Conservation (phyloP, 1,140 invertebrate species). For the Diuraphis noxia region DNA sequence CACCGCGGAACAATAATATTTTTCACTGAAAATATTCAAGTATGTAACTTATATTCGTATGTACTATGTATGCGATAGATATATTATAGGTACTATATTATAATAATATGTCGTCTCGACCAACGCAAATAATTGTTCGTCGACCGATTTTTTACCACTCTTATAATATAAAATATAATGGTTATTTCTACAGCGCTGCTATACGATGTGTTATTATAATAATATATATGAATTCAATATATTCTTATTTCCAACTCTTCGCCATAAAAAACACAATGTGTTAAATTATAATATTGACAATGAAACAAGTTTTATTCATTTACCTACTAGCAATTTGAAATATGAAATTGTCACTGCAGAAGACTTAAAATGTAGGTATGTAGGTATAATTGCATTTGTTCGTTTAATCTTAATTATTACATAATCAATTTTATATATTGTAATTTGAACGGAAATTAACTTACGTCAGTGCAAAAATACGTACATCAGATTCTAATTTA, state of each 20-base stretch:
- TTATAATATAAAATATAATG: not conserved
- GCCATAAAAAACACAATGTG: not conserved
- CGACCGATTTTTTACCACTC: not conserved
- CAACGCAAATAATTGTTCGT: not conserved
- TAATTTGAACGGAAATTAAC: not conserved
- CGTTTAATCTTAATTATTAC: not conserved
- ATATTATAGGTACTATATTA: not conserved
- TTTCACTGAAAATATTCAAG: not conserved
- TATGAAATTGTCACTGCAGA: no score
- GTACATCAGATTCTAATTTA: no score
- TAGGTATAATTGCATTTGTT: no score
- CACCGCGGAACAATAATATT: not conserved
- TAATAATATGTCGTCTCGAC: not conserved
- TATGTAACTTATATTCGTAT: not conserved
- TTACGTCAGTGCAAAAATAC: not conserved
- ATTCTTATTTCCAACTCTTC: not conserved
- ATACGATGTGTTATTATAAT: not conserved
- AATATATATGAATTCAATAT: not conserved
- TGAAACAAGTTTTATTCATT: not conserved
- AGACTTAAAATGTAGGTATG: no score
- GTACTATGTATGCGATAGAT: not conserved
- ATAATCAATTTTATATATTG: not conserved
- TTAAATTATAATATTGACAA: not conserved
- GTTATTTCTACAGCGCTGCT: not conserved
- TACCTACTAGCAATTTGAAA: not conserved